Evolutionary conservation across 2,113 vertebrate genomes (phyloP).

Genomic region (Vireo altiloquus): DNA sequence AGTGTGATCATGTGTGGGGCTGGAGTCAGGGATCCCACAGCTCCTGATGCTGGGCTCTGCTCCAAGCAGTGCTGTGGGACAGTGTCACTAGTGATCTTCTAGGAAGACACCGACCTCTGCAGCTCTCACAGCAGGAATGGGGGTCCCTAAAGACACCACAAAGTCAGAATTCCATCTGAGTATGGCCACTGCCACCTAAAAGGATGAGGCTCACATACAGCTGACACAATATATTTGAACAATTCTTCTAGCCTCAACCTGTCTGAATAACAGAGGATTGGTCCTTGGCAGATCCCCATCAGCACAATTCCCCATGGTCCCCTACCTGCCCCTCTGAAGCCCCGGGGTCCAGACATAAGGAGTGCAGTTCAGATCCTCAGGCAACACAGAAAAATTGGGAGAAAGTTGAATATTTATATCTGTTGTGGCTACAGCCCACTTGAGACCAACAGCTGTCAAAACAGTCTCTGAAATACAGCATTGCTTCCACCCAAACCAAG

Average conservation of each 20-base stretch:
- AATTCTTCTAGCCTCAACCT: not conserved
- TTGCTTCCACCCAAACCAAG: not conserved
- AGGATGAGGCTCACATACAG: not conserved
- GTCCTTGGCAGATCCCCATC: not conserved
- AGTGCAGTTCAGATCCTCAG: not conserved
- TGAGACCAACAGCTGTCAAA: not conserved
- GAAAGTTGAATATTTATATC: not conserved
- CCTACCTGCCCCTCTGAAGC: not conserved
- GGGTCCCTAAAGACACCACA: not conserved
- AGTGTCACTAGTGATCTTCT: not conserved
- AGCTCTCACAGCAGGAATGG: not conserved
- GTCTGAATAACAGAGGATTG: not conserved
- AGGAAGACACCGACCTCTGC: accelerated
- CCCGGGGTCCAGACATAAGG: accelerated
- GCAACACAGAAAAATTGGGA: not conserved
- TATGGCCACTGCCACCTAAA: not conserved
- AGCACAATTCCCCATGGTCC: not conserved
- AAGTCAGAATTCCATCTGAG: not conserved
- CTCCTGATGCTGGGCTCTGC: not conserved
- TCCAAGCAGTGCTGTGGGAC: accelerated
- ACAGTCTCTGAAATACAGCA: not conserved
- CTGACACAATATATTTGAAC: not conserved
- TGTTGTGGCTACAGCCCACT: not conserved
- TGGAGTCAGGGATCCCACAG: not conserved
- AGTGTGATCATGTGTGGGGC: not conserved